Base-by-base conservation (phyloP, 2,113 vertebrate species). In the Passer domesticus region DNA sequence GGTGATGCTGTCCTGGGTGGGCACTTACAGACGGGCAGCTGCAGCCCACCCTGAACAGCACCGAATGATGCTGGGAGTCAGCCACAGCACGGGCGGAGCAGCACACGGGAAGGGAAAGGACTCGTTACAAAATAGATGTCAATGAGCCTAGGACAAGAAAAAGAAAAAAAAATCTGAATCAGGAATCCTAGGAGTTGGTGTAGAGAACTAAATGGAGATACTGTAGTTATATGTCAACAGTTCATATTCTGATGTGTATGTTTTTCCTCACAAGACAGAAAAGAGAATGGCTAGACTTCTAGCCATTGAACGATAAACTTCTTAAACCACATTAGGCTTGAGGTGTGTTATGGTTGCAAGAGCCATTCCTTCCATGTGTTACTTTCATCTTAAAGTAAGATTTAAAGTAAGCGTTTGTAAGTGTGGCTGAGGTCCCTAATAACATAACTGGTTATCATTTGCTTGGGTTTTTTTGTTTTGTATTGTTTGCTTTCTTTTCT, bases 211-310 rank as follows among this genome's bases (percentile, higher is more conserved):
- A 35, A 21, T 15, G 16, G 27, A 69, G 46, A 15, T 31, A 3
- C 0, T 15, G 0, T 24, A 46, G 15, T 50, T 49, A 5, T 24
- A 11, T 10, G 3, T 23, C 68, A 41, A 10, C 28, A 28, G 31
- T 41, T 58, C 4, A 1, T n/a, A 1, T 28, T 0, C 7, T 30
- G 5, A 13, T 15, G 3, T 30, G 4, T 15, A 3, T 17, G 9
- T 8, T 24, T 76, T 75, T 73, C 31, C 56, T 50, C 22, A 13
- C 18, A 30, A 28, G 12, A 24, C 9, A 76, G 30, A 16, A 39
- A 47, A 47, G 49, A n/a, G 35, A 72, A 30, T 11, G 33, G 30
- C 33, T 30, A n/a, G 49, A 14, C 37, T 41, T 64, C 35, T 37
- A 37, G 35, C 35, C 35, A 37, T 37, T 37, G 35, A 37, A 37